Percentiles rank a stretch among this genome's conserved stretches.
Conservation (phyloP, 2,888 invertebrate genomes). For the Platypus cylindrus region DNA sequence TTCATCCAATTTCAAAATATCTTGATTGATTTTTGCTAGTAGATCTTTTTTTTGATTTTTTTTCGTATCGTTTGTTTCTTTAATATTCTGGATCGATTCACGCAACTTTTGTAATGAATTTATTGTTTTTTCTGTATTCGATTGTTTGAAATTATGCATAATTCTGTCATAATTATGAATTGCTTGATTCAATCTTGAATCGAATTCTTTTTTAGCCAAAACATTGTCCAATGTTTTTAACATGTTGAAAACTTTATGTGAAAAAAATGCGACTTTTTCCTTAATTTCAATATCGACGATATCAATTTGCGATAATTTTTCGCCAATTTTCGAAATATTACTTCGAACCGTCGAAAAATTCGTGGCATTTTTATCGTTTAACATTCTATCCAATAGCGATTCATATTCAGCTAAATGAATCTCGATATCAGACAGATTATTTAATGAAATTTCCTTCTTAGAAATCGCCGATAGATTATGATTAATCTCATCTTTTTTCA, state of each 20-base stretch:
- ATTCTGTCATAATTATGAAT: constrained; percentile 16
- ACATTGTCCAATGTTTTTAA: constrained; percentile 12
- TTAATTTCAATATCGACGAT: constrained; percentile 15
- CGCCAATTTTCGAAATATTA: constrained; percentile 13
- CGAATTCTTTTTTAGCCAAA: constrained; percentile 14
- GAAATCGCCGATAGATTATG: constrained; percentile 13
- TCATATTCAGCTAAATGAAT: constrained; percentile 16
- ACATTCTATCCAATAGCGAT: constrained; percentile 10
- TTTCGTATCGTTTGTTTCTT: constrained; percentile 10
- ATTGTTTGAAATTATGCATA: constrained; percentile 15
- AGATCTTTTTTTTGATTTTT: constrained; percentile 11
- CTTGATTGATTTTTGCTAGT: constrained; percentile 6
- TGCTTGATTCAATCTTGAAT: constrained; percentile 14
- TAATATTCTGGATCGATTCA: constrained; percentile 13
- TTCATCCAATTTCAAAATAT: constrained; percentile 2
- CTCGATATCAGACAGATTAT: constrained; percentile 18
- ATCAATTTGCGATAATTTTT: constrained; percentile 15
- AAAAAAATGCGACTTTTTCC: constrained; percentile 11
- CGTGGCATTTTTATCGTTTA: constrained; percentile 9
- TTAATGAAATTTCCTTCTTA: constrained; percentile 13
- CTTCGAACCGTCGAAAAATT: constrained; percentile 11
- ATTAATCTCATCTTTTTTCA: constrained; percentile 16
- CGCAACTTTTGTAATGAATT: constrained; percentile 14
- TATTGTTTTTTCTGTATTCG: constrained; percentile 13
- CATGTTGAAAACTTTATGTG: constrained; percentile 15